Evolutionary conservation across 35 echinoderm and acorn worm genomes (phyloP).

Genomic region (Anneissia japonica): DNA sequence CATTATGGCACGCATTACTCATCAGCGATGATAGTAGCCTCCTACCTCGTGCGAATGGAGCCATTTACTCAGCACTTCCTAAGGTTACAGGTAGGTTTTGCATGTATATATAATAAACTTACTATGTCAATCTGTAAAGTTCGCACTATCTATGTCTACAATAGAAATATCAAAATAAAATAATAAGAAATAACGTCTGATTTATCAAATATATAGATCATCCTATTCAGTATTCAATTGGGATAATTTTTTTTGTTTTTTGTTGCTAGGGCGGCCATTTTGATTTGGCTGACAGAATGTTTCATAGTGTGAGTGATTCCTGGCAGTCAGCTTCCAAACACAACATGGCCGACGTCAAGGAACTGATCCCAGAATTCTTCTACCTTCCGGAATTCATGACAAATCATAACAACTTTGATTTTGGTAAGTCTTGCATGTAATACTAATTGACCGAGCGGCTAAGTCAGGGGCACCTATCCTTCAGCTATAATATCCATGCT

Average conservation of each 20-base stretch:
- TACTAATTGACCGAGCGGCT: no score
- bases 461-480: no score
- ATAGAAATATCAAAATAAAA: background rate
- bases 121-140: background rate
- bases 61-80: conserved; percentile 98
- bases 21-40: conserved; percentile 96
- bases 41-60: conserved; percentile 85
- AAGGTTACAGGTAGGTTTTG: conserved; percentile 78
- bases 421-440: no score
- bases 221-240: background rate
- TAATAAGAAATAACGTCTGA: background rate
- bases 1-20: conserved; percentile 95
- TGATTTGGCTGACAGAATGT: conserved; percentile 96
- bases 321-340: conserved; percentile 91
- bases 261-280: conserved; percentile 69
- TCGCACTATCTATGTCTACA: background rate
- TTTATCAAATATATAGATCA: no score
- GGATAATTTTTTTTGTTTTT: conserved; percentile 7
- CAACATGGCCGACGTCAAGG: conserved; percentile 93
- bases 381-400: conserved; percentile 86
- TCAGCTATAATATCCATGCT: no score
- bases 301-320: conserved; percentile 81
- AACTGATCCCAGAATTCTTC: conserved; percentile 98
- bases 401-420: conserved; percentile 98
- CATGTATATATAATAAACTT: no score